These are phyloP conservation scores for Mesembrinibis cayennensis DNA, from an alignment of 2,113 vertebrate genomes.

Conservation along the genomic window DNA sequence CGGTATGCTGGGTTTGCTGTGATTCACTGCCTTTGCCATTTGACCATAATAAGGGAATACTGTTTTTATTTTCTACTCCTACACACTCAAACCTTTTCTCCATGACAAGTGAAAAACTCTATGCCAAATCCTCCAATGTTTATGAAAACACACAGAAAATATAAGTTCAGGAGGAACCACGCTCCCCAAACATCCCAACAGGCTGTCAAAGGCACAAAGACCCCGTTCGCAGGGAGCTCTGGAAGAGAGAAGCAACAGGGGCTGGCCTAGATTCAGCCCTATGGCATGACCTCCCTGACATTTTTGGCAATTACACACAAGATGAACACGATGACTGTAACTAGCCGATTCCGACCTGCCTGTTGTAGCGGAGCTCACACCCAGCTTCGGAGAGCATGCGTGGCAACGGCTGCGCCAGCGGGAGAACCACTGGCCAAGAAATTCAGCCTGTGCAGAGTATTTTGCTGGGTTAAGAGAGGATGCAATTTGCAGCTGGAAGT, in stretches of 20 bases:
- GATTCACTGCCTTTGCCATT: not conserved
- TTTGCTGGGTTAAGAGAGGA: not conserved
- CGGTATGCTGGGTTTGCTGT: not conserved
- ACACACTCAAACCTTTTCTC: not conserved
- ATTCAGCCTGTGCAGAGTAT: not conserved
- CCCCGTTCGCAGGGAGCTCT: not conserved
- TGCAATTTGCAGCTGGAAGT: not conserved
- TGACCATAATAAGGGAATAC: not conserved
- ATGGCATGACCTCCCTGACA: not conserved
- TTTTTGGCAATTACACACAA: not conserved
- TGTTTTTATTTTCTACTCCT: not conserved
- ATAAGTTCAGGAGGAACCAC: not conserved
- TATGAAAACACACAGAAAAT: not conserved
- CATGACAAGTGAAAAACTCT: not conserved
- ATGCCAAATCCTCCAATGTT: not conserved
- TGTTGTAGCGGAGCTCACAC: not conserved
- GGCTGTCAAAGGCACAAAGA: not conserved
- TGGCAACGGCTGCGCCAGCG: not conserved
- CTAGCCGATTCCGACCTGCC: not conserved
- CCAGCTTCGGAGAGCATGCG: accelerated
- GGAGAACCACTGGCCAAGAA: not conserved
- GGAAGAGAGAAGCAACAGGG: not conserved
- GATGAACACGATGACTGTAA: not conserved
- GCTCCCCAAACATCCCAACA: not conserved
- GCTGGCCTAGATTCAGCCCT: not conserved